phyloP scores from a whole-genome alignment of 2,113 vertebrate species.

The Pterocles orientalis region DNA sequence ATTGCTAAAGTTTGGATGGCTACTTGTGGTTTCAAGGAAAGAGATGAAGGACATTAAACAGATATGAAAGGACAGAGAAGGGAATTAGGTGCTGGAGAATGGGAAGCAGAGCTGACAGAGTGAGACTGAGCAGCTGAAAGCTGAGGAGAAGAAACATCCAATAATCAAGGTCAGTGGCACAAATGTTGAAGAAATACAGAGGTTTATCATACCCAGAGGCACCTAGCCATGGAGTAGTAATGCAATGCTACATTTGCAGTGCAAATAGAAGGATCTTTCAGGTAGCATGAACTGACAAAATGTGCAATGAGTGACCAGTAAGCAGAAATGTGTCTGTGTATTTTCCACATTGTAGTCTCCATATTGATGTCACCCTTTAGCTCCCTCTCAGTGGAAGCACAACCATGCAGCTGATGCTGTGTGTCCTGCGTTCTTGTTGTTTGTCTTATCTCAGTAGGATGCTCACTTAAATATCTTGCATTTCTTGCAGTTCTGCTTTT shows the following conservation, averaged over 20 bases:
- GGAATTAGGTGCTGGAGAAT: background rate
- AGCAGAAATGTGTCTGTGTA: background rate
- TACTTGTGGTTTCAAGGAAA: background rate
- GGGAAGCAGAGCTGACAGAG: background rate
- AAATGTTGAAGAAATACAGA: background rate
- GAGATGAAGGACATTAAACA: background rate
- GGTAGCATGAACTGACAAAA: background rate
- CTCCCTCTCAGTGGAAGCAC: background rate
- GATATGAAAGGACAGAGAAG: background rate
- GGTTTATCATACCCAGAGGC: background rate
- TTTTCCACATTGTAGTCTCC: background rate
- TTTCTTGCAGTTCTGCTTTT: background rate
- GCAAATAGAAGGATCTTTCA: background rate
- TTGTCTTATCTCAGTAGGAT: background rate
- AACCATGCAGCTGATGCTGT: background rate
- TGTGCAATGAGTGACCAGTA: background rate
- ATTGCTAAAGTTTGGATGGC: background rate
- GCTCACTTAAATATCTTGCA: background rate
- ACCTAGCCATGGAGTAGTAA: background rate
- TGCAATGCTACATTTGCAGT: background rate
- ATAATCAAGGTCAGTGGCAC: background rate
- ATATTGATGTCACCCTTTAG: background rate
- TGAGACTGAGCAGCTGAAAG: background rate
- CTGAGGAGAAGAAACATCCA: background rate
- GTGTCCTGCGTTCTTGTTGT: background rate